Conservation (phyloP, 2,888 invertebrate species). For the Nysson spinosus region DNA sequence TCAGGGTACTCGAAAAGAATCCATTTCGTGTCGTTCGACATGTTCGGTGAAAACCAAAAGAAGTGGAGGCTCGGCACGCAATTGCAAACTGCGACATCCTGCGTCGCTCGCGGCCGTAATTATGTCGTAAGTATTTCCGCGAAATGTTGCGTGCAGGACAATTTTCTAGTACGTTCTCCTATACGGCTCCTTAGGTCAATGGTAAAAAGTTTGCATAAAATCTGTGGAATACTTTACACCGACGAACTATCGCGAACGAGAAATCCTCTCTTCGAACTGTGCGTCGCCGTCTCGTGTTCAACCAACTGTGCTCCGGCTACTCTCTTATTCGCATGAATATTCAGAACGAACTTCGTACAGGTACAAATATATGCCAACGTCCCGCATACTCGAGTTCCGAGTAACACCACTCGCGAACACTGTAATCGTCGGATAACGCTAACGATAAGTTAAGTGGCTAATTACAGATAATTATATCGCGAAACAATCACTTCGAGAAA, state of each 20-base stretch:
- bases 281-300: slow-evolving; percentile 23
- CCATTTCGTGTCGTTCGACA: not conserved
- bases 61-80: slow-evolving; percentile 32
- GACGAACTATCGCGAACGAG: not conserved
- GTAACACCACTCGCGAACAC: slow-evolving; percentile 12
- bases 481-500: slow-evolving; percentile 6
- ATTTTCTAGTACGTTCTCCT: slow-evolving; percentile 39
- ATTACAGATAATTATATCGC: slow-evolving; percentile 23
- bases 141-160: slow-evolving; percentile 54
- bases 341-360: slow-evolving; percentile 32
- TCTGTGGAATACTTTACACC: slow-evolving; percentile 13
- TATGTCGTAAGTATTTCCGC: slow-evolving; percentile 51
- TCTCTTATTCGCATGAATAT: slow-evolving; percentile 55
- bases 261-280: slow-evolving; percentile 1
- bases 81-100: slow-evolving; percentile 61
- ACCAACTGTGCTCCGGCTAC: slow-evolving; percentile 47
- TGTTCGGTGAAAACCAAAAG: slow-evolving; percentile 5
- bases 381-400: slow-evolving; percentile 50
- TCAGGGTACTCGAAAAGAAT: not conserved
- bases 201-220: slow-evolving; percentile 17
- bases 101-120: slow-evolving; percentile 42
- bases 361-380: slow-evolving; percentile 34
- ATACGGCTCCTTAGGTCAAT: slow-evolving; percentile 6
- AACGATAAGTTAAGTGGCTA: slow-evolving; percentile 47
- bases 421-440: slow-evolving; percentile 27